Base-by-base conservation (phyloP, 2,888 invertebrate species). In the Lithophane ornitopus region DNA sequence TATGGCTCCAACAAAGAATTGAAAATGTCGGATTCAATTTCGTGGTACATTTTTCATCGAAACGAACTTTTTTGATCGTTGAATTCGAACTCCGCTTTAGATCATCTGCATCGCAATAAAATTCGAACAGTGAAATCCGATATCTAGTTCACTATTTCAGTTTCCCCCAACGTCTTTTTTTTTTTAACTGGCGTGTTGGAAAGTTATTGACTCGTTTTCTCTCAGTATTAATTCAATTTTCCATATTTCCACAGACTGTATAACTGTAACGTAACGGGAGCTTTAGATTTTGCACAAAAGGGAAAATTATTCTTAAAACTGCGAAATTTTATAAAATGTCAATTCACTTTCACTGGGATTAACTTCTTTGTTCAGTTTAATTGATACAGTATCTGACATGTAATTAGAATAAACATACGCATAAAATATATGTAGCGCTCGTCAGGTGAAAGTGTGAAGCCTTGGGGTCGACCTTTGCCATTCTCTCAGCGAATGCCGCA, bases 381-480 rank as follows among this genome's bases (percentile, higher is more conserved):
- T 34, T 62, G 62, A 71, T 16, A 34, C 62, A 62, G 73, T 61
- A 41, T 71, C 44, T 59, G 56, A 34, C 67, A 70, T 54, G 70
- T 76, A 71, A 85, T 80, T 78, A 75, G 12, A 80, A 62, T 81
- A 67, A 75, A 78, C 71, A 78, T 84, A 79, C 68, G 74, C 62
- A 76, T 79, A 81, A 7, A 22, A 49, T 71, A 80, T 82, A 85
- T 74, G 76, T 78, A 80, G 61, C 52, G 69, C 56, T 68, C 77
- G 72, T 74, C 76, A 85, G 79, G 83, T 84, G 78, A 80, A 84
- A 79, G 80, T 74, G 81, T 68, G 76, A 78, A 84, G 82, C 83
- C n/a, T 80, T 82, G 83, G 81, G 84, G 83, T 88, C 85, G 91
- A 92, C 93, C 93, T 92, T 91, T 92, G 89, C 86, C 89, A 91